Conservation (phyloP, 2,113 vertebrate species). For the Engraulis encrasicolus region DNA sequence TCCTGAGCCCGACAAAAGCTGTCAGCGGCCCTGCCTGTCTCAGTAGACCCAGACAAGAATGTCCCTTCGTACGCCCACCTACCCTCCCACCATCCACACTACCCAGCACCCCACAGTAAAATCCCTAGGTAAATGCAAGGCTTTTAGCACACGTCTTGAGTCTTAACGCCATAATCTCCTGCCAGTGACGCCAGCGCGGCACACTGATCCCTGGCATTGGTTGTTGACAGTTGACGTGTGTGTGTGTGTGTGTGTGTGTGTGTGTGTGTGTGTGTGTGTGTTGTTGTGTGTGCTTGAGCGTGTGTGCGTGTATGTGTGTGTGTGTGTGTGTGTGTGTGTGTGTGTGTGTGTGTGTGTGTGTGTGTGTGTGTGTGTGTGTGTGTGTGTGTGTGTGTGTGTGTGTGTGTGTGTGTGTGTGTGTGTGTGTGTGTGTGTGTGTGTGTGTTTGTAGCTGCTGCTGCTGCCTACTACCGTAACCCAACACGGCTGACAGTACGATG, state of each 20-base stretch:
- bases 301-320: not conserved
- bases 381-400: not conserved
- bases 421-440: not conserved
- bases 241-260: constrained; percentile 7
- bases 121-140: not conserved
- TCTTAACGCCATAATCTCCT: constrained; percentile 53
- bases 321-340: not conserved
- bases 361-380: not conserved
- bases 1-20: too few species aligned
- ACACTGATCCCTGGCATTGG: constrained; percentile 50
- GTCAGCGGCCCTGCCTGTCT: too few species aligned
- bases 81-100: not conserved
- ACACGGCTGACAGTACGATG: constrained; percentile 48
- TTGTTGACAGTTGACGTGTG: not conserved
- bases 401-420: constrained; percentile 1
- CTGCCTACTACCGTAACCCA: constrained; percentile 49
- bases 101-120: not conserved
- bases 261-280: not conserved
- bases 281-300: not conserved
- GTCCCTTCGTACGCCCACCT: not conserved
- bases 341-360: not conserved
- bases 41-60: too few species aligned
- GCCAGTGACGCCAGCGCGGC: constrained; percentile 52
- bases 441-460: too few species aligned
- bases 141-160: not conserved